These are phyloP conservation scores for Lepidothrix coronata DNA, from an alignment of 2,113 vertebrate genomes.

Conservation along the genomic window DNA sequence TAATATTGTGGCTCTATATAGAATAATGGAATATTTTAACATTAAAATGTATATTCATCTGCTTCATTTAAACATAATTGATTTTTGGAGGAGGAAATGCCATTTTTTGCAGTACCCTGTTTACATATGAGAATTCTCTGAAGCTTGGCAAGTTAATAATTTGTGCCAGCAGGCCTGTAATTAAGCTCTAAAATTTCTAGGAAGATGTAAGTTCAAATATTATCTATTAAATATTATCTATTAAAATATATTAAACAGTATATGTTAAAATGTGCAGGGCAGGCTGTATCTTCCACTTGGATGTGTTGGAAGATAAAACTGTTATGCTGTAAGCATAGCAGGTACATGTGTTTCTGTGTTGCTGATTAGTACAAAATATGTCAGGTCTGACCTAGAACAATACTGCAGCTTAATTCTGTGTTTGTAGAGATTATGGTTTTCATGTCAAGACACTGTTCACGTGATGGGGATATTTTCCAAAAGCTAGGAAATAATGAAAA, in stretches of 20 bases:
- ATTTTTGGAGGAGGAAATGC: neutral
- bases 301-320: neutral
- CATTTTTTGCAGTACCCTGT: neutral
- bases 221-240: neutral
- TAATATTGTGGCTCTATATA: neutral
- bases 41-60: neutral
- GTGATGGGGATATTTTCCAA: neutral
- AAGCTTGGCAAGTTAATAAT: neutral
- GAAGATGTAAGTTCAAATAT: neutral
- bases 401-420: neutral
- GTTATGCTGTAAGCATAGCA: fast-evolving
- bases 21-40: neutral
- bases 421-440: neutral
- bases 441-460: neutral
- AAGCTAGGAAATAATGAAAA: neutral
- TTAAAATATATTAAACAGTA: neutral
- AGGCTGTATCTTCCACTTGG: too few species aligned
- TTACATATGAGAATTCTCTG: neutral
- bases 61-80: neutral
- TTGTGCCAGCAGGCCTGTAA: neutral
- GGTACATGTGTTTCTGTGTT: neutral
- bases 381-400: neutral
- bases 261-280: neutral
- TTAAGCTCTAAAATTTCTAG: neutral
- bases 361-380: neutral